phyloP scores from a whole-genome alignment of 1,140 invertebrate genomes.

The Atopsyche davidsoni region DNA sequence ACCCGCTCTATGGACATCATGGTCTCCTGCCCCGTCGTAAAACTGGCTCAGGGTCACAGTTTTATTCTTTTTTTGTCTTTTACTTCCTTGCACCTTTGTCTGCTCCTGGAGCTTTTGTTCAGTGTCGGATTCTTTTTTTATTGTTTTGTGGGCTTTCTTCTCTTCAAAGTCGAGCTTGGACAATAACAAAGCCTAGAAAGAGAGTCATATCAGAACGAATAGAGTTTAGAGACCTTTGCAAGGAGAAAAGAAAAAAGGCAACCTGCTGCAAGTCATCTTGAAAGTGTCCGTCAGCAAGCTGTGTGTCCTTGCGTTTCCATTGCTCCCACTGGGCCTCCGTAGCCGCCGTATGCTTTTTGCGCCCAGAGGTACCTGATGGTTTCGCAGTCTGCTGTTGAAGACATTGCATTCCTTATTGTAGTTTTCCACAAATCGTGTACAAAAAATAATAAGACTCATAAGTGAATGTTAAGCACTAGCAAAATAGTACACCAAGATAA shows the following conservation, averaged over 20 bases:
- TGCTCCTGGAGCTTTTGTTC: constrained; percentile 39
- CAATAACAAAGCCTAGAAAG: constrained; percentile 53
- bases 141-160: constrained; percentile 49
- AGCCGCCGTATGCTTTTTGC: background rate
- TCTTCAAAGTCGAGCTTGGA: constrained; percentile 66
- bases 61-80: constrained; percentile 57
- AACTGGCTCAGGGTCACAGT: constrained; percentile 63
- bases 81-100: constrained; percentile 17
- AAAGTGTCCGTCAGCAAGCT: constrained; percentile 58
- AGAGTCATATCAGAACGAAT: constrained; percentile 3
- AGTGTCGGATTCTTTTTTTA: constrained; percentile 42
- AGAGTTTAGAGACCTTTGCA: background rate
- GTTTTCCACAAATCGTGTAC: too few species aligned
- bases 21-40: constrained; percentile 41
- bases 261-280: constrained; percentile 59
- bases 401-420: constrained; percentile 1
- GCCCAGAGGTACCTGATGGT: background rate
- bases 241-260: background rate
- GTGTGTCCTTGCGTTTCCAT: constrained; percentile 56
- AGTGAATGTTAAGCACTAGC: too few species aligned
- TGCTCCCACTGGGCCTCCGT: constrained; percentile 48
- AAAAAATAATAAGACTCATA: too few species aligned
- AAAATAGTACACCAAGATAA: too few species aligned
- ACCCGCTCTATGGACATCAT: constrained; percentile 14
- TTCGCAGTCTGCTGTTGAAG: constrained; percentile 5